Evolutionary conservation across 1,140 invertebrate genomes (phyloP).

Genomic region (Habropoda laboriosa): DNA sequence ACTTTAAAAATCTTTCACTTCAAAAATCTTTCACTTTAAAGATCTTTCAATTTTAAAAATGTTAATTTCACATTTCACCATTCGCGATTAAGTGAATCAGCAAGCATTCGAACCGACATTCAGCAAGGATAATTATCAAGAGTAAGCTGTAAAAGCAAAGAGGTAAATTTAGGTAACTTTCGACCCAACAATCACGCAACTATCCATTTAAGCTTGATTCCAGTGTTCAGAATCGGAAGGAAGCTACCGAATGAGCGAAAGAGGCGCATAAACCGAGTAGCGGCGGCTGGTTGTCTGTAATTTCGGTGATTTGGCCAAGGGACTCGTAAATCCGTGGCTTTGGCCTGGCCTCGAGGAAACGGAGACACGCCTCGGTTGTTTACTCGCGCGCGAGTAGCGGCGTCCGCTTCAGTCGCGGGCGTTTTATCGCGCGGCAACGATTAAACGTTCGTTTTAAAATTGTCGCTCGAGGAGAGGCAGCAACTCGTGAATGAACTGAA

Average conservation of each 20-base stretch:
- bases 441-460: background rate
- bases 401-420: slow-evolving; percentile 6
- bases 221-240: background rate
- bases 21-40: no score
- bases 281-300: slow-evolving; percentile 13
- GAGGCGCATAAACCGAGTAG: slow-evolving; percentile 3
- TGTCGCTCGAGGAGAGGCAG: background rate
- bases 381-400: slow-evolving; percentile 7
- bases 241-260: background rate
- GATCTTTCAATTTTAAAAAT: no score
- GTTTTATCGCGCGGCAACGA: slow-evolving; percentile 4
- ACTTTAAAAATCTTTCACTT: no score
- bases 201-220: background rate
- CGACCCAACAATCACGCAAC: background rate
- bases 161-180: background rate
- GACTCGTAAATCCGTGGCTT: slow-evolving; percentile 16
- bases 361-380: slow-evolving; percentile 51
- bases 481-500: background rate
- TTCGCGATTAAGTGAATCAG: no score
- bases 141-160: no score
- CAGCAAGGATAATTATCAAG: no score
- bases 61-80: no score
- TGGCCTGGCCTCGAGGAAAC: slow-evolving; percentile 34
- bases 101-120: no score
- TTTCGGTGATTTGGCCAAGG: slow-evolving; percentile 13